Base-by-base conservation (phyloP, 2,888 invertebrate species). In the Lepeophtheirus nordmannii region DNA sequence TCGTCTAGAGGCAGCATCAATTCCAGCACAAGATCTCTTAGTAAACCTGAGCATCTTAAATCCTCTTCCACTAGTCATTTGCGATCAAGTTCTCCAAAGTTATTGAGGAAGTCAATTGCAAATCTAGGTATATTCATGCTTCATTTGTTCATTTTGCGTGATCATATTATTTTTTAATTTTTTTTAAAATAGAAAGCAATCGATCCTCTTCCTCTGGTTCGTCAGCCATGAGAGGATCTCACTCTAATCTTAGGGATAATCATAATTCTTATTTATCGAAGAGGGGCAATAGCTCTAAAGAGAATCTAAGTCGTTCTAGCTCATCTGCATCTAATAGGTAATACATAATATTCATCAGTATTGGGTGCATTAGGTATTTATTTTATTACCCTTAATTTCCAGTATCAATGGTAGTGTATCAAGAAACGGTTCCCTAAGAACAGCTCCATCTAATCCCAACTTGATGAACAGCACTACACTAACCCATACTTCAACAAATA, bases 231-330 rank as follows among this genome's bases (percentile, higher is more conserved):
- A 46, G 53, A 46, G 53, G 53, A 14, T 46, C 53, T 46, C 53
- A 46, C 1, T 46, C 53, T 46, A 46, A 46, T 46, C 53, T 46
- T 8, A 46, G 53, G 53, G 53, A 46, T 46, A 46, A 46, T 46
- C 53, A 46, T 46, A 46, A 46, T 8, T 46, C 53, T n/a, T 46
- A 46, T 46, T 46, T 30, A 61, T 61, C 53, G 1, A 62, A 14
- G 11, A 12, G 63, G 30, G 63, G 5, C 11, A 62, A 12, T 22
- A 65, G 40, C 58, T 65, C 65, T 12, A 65, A 65, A 38, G 65
- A 65, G 58, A 58, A 65, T 23, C 58, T 65, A 8, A 65, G 65
- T 58, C 30, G 65, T n/a, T 65, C 65, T 22, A 65, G 65, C 37
- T 65, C 65, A 58, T 58, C 57, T 14, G 56, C 63, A 37, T 63